Conservation (phyloP, 2,888 invertebrate genomes). For the Monopis laevigella region DNA sequence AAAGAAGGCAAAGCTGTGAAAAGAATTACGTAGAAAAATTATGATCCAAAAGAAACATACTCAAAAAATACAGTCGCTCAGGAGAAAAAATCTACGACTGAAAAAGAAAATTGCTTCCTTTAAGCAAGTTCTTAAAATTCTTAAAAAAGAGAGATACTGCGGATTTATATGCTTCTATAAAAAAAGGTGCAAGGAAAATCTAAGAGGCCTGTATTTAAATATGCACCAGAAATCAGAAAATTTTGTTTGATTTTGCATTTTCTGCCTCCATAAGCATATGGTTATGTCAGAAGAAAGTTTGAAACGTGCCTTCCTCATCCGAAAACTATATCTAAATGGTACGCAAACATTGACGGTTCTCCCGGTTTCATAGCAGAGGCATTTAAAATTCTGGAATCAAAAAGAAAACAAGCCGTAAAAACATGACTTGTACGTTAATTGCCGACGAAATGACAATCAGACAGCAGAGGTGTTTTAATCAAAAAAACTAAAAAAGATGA, state of each 20-base stretch:
- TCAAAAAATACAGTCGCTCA: conserved; percentile 17
- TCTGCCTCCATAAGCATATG: conserved; percentile 29
- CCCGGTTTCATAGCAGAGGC: conserved; percentile 27
- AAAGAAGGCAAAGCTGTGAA: conserved; percentile 11
- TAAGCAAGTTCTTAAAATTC: conserved; percentile 7
- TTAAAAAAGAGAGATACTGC: conserved; percentile 15
- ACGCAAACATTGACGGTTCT: conserved; percentile 23
- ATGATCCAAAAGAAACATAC: conserved; percentile 16
- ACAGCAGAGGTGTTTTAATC: not conserved
- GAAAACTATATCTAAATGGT: conserved; percentile 29
- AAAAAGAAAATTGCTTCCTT: conserved; percentile 10
- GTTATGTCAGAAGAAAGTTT: conserved; percentile 29
- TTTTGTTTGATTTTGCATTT: conserved; percentile 29
- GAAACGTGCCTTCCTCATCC: conserved; percentile 25
- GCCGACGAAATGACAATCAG: conserved; percentile 26
- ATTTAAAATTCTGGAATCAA: conserved; percentile 20
- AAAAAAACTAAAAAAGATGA: conserved; percentile 18
- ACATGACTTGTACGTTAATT: conserved; percentile 18
- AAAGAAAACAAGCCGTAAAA: conserved; percentile 16
- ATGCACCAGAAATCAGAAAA: conserved; percentile 16
- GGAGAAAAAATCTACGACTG: conserved; percentile 15
- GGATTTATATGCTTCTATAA: conserved; percentile 14
- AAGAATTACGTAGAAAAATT: conserved; percentile 1
- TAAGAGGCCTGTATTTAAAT: conserved; percentile 13
- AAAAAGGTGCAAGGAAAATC: conserved; percentile 11